A percentile compares a stretch with the other conserved stretches of the same genome.
Evolutionary conservation across 2,797 vertebrate genomes (phyloP).

Genomic region (Lithobates sylvaticus): DNA sequence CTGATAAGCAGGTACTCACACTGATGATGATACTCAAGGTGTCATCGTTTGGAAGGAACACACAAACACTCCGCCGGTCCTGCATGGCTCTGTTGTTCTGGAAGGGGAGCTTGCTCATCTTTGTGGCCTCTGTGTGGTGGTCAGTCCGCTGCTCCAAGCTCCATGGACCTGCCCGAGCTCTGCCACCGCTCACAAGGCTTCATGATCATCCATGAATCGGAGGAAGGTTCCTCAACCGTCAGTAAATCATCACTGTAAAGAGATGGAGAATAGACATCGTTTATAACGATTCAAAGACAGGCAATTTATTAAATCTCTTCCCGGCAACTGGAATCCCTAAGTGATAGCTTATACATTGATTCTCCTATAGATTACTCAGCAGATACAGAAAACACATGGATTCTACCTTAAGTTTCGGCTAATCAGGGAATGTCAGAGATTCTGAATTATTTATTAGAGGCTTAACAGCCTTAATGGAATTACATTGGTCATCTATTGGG

Average conservation of each 20-base stretch:
- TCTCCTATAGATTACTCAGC: background rate
- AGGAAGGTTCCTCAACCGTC: constrained; percentile 52
- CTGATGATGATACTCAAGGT: constrained; percentile 96
- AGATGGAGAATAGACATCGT: background rate
- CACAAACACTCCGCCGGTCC: constrained; percentile 97
- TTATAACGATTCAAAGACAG: background rate
- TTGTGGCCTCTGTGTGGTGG: constrained; percentile 72
- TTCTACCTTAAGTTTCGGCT: background rate
- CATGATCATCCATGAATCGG: constrained; percentile 61
- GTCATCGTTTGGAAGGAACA: constrained; percentile 97
- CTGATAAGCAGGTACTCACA: constrained; percentile 76
- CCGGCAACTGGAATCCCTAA: background rate
- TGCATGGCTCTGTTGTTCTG: constrained; percentile 99
- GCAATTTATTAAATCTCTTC: background rate
- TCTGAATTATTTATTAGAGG: constrained; percentile 36
- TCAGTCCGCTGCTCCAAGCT: constrained; percentile 62
- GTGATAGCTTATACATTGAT: background rate
- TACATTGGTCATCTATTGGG: background rate
- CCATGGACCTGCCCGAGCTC: constrained; percentile 60
- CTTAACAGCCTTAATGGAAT: background rate
- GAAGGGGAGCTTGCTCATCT: constrained; percentile 96
- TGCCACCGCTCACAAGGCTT: constrained; percentile 40
- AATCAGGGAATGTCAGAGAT: constrained; percentile 9
- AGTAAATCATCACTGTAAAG: constrained; percentile 69
- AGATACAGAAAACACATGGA: constrained; percentile 1